Base-by-base conservation (phyloP, 1,140 invertebrate genomes). In the Tribolium castaneum region DNA sequence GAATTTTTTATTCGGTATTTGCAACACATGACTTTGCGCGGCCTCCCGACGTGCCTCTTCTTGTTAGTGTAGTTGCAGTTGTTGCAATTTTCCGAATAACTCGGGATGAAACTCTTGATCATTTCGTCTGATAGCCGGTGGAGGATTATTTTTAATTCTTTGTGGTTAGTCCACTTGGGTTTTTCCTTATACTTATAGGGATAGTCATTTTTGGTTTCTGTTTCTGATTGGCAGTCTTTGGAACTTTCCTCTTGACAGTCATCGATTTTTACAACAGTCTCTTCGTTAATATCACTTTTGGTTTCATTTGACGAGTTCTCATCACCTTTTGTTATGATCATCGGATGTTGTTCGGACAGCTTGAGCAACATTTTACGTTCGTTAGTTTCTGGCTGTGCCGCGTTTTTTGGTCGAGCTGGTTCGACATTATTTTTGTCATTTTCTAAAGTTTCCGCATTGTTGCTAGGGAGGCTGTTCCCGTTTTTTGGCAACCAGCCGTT, bases 301-400 rank as follows among this genome's bases (percentile, higher is more conserved):
- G 54, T 22, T 59, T 66, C 59, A n/a, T 12, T 25, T 30, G 25
- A 30, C 2, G 39, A 45, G 9, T 30, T 6, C 30, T 66, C 14
- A 2, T 66, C 59, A 9, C n/a, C 5, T 35, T 66, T 66, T 35
- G 25, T 30, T 12, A 66, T 30, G 12, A 66, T 66, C 1, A 66
- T 66, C 6, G 59, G 59, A 66, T 66, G 59, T 22, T 66, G 59
- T 39, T 35, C 59, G 6, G 59, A 66, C 6, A 66, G 59, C 13
- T 66, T 66, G 59, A 66, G 59, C 59, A 66, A 66, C n/a, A 35
- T 66, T 39, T 14, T 66, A 35, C 12, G 59, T 66, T 66, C 6
- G 35, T 66, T 66, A 39, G 14, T 59, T 59, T 59, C 10, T n/a
- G 1, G 25, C n/a, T 1, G 51, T 13, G n/a, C 5, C 6, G 4